Evolutionary conservation across 2,888 invertebrate species (phyloP).

Genomic region (Meghimatium bilineatum): DNA sequence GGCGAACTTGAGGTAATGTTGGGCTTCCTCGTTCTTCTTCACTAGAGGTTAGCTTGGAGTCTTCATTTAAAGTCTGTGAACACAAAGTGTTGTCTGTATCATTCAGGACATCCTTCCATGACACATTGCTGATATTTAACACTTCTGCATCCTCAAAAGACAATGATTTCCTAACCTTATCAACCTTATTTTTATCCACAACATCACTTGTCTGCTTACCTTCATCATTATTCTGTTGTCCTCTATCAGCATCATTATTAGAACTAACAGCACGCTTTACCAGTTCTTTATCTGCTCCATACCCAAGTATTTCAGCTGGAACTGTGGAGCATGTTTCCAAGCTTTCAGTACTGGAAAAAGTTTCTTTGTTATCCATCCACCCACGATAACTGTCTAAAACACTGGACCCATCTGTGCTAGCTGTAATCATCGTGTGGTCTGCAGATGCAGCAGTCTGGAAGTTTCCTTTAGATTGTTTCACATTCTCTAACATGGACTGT

Average conservation of each 20-base stretch:
- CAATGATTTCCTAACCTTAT: slow-evolving; percentile 63
- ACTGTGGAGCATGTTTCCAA: background rate
- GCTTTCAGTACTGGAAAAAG: background rate
- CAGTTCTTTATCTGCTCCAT: background rate
- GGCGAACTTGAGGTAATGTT: slow-evolving; percentile 51
- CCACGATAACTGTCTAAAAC: background rate
- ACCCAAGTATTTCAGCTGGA: background rate
- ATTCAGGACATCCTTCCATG: slow-evolving; percentile 40
- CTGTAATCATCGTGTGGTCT: background rate
- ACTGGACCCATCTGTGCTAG: background rate
- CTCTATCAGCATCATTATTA: background rate
- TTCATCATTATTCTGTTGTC: background rate
- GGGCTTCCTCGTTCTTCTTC: slow-evolving; percentile 65
- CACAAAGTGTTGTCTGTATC: slow-evolving; percentile 16
- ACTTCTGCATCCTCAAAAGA: slow-evolving; percentile 63
- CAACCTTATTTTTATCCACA: slow-evolving; percentile 39
- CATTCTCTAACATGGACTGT: background rate
- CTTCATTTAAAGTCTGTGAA: slow-evolving; percentile 44
- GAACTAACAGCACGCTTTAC: background rate
- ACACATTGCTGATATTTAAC: slow-evolving; percentile 29
- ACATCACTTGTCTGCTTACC: background rate
- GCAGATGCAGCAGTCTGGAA: background rate
- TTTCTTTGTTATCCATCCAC: slow-evolving; percentile 25
- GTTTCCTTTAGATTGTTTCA: background rate
- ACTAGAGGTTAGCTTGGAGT: slow-evolving; percentile 59